Evolutionary conservation across 53 echinoderm and acorn worm genomes (phyloP).

Genomic region (Patiria pectinifera): DNA sequence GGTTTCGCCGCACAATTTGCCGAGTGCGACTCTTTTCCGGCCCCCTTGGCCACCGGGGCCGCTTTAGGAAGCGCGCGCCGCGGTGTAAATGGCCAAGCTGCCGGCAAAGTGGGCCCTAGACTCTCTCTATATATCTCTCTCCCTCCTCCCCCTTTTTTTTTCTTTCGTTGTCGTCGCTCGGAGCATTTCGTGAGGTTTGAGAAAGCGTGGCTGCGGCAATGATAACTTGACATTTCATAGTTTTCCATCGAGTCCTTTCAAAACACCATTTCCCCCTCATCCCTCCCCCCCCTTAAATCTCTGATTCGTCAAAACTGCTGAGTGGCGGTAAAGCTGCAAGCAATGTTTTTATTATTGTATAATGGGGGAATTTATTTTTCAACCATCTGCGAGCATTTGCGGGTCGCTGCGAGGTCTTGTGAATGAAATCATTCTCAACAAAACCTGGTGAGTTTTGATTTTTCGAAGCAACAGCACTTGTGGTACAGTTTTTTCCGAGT

Average conservation of each 20-base stretch:
- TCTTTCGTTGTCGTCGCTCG: neutral
- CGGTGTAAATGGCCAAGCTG: constrained; percentile 37
- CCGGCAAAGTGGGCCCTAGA: constrained; percentile 50
- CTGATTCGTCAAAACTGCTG: constrained; percentile 13
- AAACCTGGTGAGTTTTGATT: neutral
- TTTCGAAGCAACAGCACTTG: neutral
- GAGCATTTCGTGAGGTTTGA: constrained; percentile 58
- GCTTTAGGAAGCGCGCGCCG: constrained; percentile 58
- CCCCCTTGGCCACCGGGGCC: constrained; percentile 33
- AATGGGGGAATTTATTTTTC: constrained; percentile 29
- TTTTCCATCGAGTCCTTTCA: constrained; percentile 13
- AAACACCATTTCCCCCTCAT: constrained; percentile 37
- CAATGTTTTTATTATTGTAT: constrained; percentile 43
- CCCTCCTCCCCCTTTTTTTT: neutral
- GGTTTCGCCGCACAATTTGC: constrained; percentile 61
- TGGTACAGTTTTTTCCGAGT: too few relatives aligned
- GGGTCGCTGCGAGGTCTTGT: neutral
- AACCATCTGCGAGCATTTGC: neutral
- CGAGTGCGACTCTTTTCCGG: constrained; percentile 56
- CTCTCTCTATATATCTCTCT: constrained; percentile 39
- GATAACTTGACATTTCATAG: constrained; percentile 43
- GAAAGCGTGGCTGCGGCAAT: neutral
- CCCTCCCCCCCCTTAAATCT: neutral
- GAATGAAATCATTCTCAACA: neutral
- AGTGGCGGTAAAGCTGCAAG: constrained; percentile 25